Evolutionary conservation across 2,113 vertebrate genomes (phyloP).

Genomic region (Leucopsar rothschildi): DNA sequence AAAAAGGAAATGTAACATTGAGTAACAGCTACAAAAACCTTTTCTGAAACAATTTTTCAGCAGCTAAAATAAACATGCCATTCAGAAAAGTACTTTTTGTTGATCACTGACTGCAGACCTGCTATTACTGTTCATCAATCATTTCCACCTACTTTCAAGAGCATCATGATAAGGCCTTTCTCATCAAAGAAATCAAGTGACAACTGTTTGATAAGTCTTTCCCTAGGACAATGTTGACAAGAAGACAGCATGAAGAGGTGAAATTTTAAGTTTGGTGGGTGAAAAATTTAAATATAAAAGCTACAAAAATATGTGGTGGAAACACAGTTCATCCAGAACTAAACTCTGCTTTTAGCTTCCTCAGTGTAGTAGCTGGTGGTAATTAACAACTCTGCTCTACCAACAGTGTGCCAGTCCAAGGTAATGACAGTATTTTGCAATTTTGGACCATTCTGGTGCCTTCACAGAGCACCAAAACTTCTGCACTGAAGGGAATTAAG

Average conservation of each 20-base stretch:
- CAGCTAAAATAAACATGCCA: constrained; percentile 36
- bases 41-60: constrained; percentile 28
- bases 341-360: not conserved
- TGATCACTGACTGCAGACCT: constrained; percentile 33
- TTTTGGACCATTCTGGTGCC: constrained; percentile 9
- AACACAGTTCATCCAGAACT: not conserved
- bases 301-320: not conserved
- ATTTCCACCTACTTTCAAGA: constrained; percentile 42
- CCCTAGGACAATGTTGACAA: not conserved
- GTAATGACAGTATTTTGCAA: not conserved
- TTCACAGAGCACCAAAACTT: constrained; percentile 24
- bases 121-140: constrained; percentile 40
- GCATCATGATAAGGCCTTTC: not conserved
- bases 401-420: not conserved
- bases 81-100: constrained; percentile 19
- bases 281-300: constrained; percentile 3
- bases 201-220: not conserved
- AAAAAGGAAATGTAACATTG: not conserved
- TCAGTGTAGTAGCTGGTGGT: not conserved
- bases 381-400: not conserved
- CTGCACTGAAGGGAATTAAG: not conserved
- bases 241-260: not conserved
- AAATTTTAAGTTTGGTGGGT: not conserved
- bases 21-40: not conserved
- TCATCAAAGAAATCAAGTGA: constrained; percentile 22